Percentiles rank a stretch among this genome's conserved stretches.
Conservation (phyloP, 2,888 invertebrate species). For the Drosophila cracens region DNA sequence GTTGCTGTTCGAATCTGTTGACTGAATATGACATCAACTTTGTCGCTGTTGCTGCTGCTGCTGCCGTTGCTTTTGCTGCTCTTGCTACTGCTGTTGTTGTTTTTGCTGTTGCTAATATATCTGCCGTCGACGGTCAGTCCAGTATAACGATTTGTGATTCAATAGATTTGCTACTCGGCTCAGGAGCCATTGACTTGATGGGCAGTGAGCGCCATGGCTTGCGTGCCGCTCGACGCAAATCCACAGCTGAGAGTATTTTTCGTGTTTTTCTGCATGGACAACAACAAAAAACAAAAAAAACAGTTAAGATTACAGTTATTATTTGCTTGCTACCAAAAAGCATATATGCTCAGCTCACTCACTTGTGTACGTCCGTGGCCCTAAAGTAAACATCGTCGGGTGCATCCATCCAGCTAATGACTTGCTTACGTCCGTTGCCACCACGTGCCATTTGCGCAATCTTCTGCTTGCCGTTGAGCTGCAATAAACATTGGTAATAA, state of each 20-base stretch:
- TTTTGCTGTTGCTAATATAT: conserved; percentile 55
- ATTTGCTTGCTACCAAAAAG: neutral
- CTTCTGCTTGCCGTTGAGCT: conserved; percentile 93
- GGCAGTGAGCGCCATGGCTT: conserved; percentile 91
- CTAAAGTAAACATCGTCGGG: conserved; percentile 98
- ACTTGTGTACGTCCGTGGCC: conserved; percentile 96
- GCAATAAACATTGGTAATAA: conserved; percentile 53
- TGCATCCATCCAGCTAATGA: conserved; percentile 99
- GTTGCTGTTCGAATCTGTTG: conserved; percentile 70
- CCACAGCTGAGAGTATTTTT: conserved; percentile 91
- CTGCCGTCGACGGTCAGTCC: conserved; percentile 88
- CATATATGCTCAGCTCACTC: conserved; percentile 83
- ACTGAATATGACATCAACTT: conserved; percentile 69
- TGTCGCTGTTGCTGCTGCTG: conserved; percentile 41
- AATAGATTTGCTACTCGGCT: conserved; percentile 84
- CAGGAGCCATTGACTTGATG: conserved; percentile 81
- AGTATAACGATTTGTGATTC: conserved; percentile 90
- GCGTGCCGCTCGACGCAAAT: conserved; percentile 93
- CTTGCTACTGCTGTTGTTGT: conserved; percentile 32
- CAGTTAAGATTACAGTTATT: neutral
- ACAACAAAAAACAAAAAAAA: neutral
- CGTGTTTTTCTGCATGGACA: conserved; percentile 90
- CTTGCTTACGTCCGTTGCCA: conserved; percentile 92
- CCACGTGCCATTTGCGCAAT: conserved; percentile 92
- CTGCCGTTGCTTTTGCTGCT: conserved; percentile 34